phyloP scores from a whole-genome alignment of 2,888 invertebrate genomes.

The Furcula furcula region DNA sequence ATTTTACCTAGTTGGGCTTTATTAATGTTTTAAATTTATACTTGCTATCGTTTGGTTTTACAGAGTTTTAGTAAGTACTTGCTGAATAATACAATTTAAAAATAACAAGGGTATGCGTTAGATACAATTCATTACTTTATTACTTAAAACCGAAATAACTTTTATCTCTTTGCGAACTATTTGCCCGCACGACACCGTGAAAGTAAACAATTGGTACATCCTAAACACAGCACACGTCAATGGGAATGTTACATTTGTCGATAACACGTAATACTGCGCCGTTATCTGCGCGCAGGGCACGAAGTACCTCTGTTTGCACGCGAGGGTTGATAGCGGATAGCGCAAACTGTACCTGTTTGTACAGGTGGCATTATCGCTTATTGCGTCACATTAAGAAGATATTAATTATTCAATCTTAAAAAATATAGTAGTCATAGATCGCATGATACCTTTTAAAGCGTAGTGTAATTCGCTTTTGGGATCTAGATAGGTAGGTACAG shows the following conservation, averaged over 20 bases:
- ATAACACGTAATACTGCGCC: conserved; percentile 1
- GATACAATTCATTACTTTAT: too few species aligned
- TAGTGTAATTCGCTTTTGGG: too few species aligned
- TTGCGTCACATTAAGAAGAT: conserved; percentile 24
- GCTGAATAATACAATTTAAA: too few species aligned
- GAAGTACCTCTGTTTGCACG: conserved; percentile 15
- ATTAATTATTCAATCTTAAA: conserved; percentile 6
- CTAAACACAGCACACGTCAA: neutral
- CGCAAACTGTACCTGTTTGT: conserved; percentile 41
- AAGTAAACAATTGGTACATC: neutral
- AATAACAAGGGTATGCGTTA: too few species aligned
- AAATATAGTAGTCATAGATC: neutral
- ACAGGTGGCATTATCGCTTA: conserved; percentile 41
- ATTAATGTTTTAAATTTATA: too few species aligned
- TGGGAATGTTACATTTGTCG: neutral
- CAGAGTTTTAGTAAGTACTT: too few species aligned
- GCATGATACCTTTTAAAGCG: too few species aligned
- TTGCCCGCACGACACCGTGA: neutral
- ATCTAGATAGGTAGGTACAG: too few species aligned
- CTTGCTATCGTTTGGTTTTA: too few species aligned
- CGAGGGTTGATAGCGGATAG: conserved; percentile 38
- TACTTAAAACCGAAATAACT: too few species aligned
- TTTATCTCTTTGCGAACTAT: too few species aligned
- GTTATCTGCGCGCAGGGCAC: conserved; percentile 16
- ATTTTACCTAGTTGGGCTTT: too few species aligned